Evolutionary conservation across 2,113 vertebrate species (phyloP).

Genomic region (Meles meles): DNA sequence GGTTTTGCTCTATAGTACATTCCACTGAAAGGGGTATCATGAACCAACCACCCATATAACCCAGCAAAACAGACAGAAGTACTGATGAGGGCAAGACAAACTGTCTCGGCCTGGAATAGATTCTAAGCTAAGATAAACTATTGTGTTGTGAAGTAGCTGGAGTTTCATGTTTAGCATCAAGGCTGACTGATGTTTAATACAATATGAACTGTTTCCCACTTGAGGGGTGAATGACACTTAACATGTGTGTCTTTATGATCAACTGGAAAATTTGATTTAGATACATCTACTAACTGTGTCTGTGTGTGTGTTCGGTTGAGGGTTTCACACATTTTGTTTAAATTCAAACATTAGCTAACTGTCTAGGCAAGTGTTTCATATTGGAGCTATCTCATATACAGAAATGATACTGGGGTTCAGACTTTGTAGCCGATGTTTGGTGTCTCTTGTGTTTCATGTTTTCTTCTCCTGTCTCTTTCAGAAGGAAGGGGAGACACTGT

Average conservation of each 20-base stretch:
- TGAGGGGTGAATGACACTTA: neutral
- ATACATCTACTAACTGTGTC: neutral
- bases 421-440: neutral
- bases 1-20: neutral
- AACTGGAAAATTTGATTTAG: constrained; percentile 16
- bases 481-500: neutral
- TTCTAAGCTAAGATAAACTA: neutral
- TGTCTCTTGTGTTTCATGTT: neutral
- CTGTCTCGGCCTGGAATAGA: neutral
- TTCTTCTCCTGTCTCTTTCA: neutral
- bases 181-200: neutral
- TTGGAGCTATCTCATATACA: neutral
- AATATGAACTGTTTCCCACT: neutral
- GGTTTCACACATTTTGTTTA: constrained; percentile 3
- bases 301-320: neutral
- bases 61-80: neutral
- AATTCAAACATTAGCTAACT: neutral
- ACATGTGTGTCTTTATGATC: neutral
- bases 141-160: neutral
- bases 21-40: neutral
- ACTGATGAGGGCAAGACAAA: neutral
- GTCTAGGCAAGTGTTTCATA: neutral
- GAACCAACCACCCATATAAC: neutral
- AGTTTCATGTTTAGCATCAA: neutral
- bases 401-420: neutral